phyloP scores from a whole-genome alignment of 2,888 invertebrate species.

The Quadriops clusia region DNA sequence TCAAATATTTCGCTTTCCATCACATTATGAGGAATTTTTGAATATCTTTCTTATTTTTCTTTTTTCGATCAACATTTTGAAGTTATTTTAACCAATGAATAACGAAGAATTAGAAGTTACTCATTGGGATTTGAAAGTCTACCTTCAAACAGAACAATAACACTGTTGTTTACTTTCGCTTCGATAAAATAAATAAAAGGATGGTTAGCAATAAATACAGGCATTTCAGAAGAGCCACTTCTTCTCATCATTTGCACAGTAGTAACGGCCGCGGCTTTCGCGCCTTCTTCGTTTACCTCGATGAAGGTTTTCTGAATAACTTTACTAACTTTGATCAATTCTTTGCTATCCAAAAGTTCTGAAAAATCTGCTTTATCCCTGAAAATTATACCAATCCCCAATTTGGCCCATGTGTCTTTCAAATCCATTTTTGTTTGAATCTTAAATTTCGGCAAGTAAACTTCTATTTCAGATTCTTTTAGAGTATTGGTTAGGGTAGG shows the following conservation, averaged over 20 bases:
- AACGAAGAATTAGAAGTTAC: too few relatives aligned
- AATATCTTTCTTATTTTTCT: too few relatives aligned
- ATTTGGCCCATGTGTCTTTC: slow-evolving; percentile 48
- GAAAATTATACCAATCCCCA: slow-evolving; percentile 63
- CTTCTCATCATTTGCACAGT: too few relatives aligned
- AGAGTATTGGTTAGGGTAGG: background rate
- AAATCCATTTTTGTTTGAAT: slow-evolving; percentile 63
- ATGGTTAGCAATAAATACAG: slow-evolving; percentile 2
- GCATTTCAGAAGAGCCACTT: background rate
- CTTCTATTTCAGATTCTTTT: slow-evolving; percentile 21
- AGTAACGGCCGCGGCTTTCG: slow-evolving; percentile 13
- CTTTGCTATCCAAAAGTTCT: slow-evolving; percentile 43
- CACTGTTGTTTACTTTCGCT: background rate
- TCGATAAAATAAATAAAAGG: slow-evolving; percentile 7
- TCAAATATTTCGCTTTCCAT: too few relatives aligned
- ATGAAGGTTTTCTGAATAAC: slow-evolving; percentile 13
- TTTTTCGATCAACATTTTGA: too few relatives aligned
- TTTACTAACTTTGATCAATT: slow-evolving; percentile 32
- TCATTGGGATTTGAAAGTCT: too few relatives aligned
- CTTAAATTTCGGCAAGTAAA: slow-evolving; percentile 68
- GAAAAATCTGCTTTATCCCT: slow-evolving; percentile 48
- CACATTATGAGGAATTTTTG: too few relatives aligned
- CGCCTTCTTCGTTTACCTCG: slow-evolving; percentile 14
- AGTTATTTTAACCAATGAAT: too few relatives aligned
- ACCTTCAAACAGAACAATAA: slow-evolving; percentile 2